Evolutionary conservation across 2,888 invertebrate species (phyloP), one percentile per base, ranked within the genome.

Genomic region (Thera obeliscata): DNA sequence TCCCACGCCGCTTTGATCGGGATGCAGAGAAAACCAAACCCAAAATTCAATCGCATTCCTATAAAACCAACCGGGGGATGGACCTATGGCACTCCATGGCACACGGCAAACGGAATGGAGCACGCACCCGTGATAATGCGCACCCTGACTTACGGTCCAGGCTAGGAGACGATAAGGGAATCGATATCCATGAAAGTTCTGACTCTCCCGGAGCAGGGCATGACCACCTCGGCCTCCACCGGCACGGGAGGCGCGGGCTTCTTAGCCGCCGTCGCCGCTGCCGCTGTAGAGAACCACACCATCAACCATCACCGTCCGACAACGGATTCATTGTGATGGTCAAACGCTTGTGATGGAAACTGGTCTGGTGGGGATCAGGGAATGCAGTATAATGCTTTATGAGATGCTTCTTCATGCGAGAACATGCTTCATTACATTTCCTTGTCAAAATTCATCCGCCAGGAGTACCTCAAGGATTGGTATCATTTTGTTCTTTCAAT

Each of bases 191-290:
- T 90, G 72, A 86, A 76, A 70, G 77, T 81, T 76, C 89, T 88
- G 76, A 94, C 91, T 76, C 84, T 85, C 77, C 94, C 94, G 68
- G 94, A 91, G 71, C 90, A 87, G 56, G 94, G 93, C 77, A 89
- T 81, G 77, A 93, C 91, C 73, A 83, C 83, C 73, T 81, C 86
- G 64, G 89, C 88, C 54, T 85, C 85, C 54, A 84, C 85, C 48
- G 84, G 85, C 67, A 82, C 80, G 69, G 85, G 81, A 60, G 82
- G 76, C 55, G 62, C 64, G 9, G 64, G 56, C 57, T 48, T 64
- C 50, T 57, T 67, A 22, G 74, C 74, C 66, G 71, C 74, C 61
- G 75, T 72, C 63, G 73, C 83, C 78, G 87, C 73, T 83, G 77
- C 57, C 50, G 70, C 75, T 73, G 72, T 56, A 69, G 69, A 74